These are phyloP conservation scores for Anisognathus igniventris DNA, from an alignment of 2,797 vertebrate species.

Conservation along the genomic window DNA sequence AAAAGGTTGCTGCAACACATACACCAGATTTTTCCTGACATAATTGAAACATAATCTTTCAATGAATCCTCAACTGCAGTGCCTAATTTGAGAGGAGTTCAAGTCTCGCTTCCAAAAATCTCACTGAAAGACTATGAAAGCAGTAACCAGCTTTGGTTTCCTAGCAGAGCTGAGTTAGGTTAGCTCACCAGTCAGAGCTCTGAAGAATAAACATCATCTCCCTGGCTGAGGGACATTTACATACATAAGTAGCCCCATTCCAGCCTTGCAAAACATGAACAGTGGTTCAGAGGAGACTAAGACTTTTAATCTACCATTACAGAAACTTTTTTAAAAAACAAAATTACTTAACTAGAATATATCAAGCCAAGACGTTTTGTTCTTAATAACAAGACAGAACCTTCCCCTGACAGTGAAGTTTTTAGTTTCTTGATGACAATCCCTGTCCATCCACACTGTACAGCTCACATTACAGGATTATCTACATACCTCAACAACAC, in stretches of 20 bases:
- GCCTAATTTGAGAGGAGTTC: background rate
- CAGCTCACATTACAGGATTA: background rate
- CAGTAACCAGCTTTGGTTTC: background rate
- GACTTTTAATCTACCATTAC: background rate
- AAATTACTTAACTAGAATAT: background rate
- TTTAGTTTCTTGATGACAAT: background rate
- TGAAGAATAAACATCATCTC: background rate
- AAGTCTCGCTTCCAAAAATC: background rate
- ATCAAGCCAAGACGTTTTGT: background rate
- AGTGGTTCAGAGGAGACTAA: background rate
- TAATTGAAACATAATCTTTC: background rate
- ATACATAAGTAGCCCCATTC: background rate
- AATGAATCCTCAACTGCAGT: background rate
- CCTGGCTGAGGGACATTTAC: background rate
- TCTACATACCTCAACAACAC: conserved; percentile 64
- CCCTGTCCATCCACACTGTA: background rate
- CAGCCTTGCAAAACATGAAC: background rate
- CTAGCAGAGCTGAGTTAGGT: background rate
- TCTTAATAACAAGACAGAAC: background rate
- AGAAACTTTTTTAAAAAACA: background rate
- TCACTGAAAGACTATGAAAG: background rate
- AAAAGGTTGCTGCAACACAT: background rate
- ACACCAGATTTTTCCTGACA: background rate
- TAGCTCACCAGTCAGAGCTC: background rate
- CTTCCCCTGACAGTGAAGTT: background rate